Evolutionary conservation across 2,797 vertebrate genomes (phyloP), one percentile per base, ranked within the genome.

Genomic region (Hippocampus kuda): DNA sequence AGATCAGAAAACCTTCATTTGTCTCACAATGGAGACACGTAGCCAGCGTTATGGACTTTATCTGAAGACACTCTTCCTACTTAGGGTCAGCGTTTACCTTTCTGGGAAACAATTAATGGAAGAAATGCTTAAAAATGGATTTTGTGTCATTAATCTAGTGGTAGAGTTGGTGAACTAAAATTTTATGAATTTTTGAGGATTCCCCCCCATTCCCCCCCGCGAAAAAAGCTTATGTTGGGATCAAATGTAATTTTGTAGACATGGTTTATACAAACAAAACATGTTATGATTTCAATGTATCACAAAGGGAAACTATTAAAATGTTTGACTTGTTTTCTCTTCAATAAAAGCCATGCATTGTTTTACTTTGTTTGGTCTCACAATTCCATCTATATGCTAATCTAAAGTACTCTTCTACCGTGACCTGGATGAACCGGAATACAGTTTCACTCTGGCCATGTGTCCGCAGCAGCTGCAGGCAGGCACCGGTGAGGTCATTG

Each of bases 401-500:
- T 65, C 44, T 27, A 24, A 26, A 24, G 42, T 26, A 51, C 26
- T 66, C 22, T 66, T 51, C 26, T n/a, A 53, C 48, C n/a, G 51
- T 38, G 27, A 26, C 24, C 11, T 49, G 48, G 27, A 51, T 53
- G 48, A 66, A 51, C 48, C 27, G 26, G 26, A 27, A 24, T 7
- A 27, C n/a, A 26, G 63, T 27, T 46, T 30, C 48, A 5, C 44
- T 65, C 42, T 48, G 24, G 42, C 44, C 42, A 20, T 18, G 44
- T 27, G 18, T 27, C 44, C 42, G 26, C 20, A 54, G 53, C 13
- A 57, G 53, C 42, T 81, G 83, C 72, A 71, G 80, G 83, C 72
- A 70, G 80, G 18, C 16, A 27, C 72, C 68, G 76, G 64, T 74
- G 75, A 85, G 81, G 79, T 86, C 73, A 82, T 70, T 78, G 73